Evolutionary conservation across 2,888 invertebrate species (phyloP), one percentile per base, ranked within the genome.

Genomic region (Xanthia icteritia): DNA sequence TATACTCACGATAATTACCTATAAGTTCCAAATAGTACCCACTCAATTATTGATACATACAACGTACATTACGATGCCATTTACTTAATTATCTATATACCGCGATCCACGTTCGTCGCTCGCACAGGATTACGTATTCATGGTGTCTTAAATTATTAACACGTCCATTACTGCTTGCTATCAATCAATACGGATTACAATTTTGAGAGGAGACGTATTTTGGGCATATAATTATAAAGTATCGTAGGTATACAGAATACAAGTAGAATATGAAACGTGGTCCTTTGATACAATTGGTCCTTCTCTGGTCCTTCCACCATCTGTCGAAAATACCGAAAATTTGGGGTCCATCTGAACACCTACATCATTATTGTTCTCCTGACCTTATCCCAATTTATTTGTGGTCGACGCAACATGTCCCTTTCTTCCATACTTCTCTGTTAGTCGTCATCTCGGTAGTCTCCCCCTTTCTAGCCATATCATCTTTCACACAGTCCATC

Each of bases 61-160:
- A 56, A 63, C 27, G 61, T 74, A 76, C 69, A 81, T 81, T 77
- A 65, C 20, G 66, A 61, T 65, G 23, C 73, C 70, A 80, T 82
- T 77, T 81, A 79, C 85, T 56, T 87, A 84, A 82, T 87, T 78
- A 82, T 77, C 76, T 71, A 85, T 89, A 81, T 84, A 90, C 83
- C 65, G 54, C 79, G 66, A 78, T 36, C 70, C 73, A 70, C 56
- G 85, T 83, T 82, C 73, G 76, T 73, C 87, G 73, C 77, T 85
- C 81, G 81, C 68, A 64, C 77, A 71, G 86, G 87, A 89, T 91
- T 89, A 90, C 73, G 79, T 86, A 89, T 89, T 91, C 90, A 89
- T 58, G 76, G 68, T 72, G 80, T 78, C 81, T 81, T 92, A 87
- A 87, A 90, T 90, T 86, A 91, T 91, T 91, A 88, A 90, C 61